Conservation (phyloP, 2,888 invertebrate genomes). For the Calameuta pallipes region DNA sequence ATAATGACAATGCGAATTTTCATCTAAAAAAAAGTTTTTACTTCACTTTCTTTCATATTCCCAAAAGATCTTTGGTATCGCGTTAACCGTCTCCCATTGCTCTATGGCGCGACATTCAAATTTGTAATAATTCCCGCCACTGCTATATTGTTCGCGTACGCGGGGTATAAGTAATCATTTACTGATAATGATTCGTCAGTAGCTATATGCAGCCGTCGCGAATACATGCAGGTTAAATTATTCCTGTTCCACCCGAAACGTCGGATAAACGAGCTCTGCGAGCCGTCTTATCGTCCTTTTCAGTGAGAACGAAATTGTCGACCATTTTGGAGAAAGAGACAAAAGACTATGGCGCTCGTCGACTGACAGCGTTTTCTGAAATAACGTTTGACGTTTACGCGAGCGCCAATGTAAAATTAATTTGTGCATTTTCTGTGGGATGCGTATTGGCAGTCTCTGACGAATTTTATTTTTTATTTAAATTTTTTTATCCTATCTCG, state of each 20-base stretch:
- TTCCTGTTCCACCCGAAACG: background rate
- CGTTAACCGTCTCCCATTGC: background rate
- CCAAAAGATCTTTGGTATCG: background rate
- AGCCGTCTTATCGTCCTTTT: background rate
- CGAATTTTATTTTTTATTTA: constrained; percentile 11
- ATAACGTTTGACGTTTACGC: background rate
- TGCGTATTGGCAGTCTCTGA: background rate
- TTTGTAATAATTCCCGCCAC: background rate
- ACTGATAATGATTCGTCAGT: background rate
- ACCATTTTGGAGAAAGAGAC: background rate
- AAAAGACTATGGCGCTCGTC: background rate
- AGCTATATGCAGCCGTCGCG: background rate
- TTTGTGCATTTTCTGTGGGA: background rate
- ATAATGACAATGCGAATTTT: background rate
- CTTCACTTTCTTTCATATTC: background rate
- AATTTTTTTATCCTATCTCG: constrained; percentile 38
- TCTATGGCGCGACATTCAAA: background rate
- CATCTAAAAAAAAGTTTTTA: background rate
- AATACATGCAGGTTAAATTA: background rate
- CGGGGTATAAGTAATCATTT: background rate
- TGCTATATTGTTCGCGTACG: background rate
- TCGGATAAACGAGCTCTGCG: background rate
- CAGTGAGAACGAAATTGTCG: background rate
- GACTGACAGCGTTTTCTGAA: background rate
- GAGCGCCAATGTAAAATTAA: background rate